A percentile compares a stretch with the other conserved stretches of the same genome.
These are phyloP conservation scores for Drosophila repletoides DNA, from an alignment of 1,140 invertebrate genomes.

Conservation along the genomic window DNA sequence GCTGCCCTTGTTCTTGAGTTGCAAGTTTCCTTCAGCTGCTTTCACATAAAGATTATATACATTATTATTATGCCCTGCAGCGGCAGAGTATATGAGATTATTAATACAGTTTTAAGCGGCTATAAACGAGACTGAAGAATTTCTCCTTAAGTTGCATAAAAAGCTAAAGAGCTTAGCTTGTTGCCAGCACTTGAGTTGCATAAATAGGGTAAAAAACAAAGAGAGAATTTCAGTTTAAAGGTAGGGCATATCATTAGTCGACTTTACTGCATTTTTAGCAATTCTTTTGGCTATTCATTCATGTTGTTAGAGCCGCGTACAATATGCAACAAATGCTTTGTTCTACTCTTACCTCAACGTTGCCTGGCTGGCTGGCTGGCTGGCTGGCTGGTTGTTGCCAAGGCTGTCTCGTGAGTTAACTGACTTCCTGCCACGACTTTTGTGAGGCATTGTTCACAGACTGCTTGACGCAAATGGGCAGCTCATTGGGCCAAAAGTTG, in stretches of 20 bases:
- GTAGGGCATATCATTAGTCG: no score
- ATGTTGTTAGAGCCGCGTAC: neutral
- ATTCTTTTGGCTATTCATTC: neutral
- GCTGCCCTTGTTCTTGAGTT: conserved; percentile 28
- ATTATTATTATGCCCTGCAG: neutral
- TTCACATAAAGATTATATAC: conserved; percentile 2
- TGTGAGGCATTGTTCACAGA: conserved; percentile 43
- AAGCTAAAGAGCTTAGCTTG: no score
- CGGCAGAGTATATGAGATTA: neutral
- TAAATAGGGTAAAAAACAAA: no score
- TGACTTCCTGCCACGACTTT: conserved; percentile 42
- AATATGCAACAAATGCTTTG: conserved; percentile 28
- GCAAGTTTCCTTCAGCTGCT: conserved; percentile 3
- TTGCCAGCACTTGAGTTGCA: no score
- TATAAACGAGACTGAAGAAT: neutral
- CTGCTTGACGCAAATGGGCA: conserved; percentile 25
- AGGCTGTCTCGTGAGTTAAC: conserved; percentile 18
- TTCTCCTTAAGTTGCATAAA: no score
- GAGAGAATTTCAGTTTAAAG: no score
- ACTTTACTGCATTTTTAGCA: neutral
- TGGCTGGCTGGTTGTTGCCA: conserved; percentile 4
- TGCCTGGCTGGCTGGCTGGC: neutral
- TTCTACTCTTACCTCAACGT: conserved; percentile 4
- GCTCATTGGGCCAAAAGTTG: conserved; percentile 34
- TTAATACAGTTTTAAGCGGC: neutral